Base-by-base conservation (phyloP, 2,797 vertebrate genomes). In the Smutsia temminckii region DNA sequence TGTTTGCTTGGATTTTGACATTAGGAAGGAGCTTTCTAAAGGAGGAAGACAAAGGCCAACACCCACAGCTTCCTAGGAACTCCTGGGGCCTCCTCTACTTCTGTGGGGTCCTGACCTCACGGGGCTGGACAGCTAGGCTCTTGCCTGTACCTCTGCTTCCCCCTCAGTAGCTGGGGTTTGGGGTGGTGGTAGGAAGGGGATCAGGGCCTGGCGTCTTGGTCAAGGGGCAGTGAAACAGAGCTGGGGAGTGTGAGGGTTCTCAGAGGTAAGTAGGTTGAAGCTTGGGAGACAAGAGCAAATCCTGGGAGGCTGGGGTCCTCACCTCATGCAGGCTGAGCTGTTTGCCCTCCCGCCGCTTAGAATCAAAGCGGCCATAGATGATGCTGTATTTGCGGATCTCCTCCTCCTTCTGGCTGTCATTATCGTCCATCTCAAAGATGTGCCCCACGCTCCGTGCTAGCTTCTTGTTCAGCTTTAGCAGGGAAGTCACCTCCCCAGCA, bases 281-380 rank as follows among this genome's bases (percentile, higher is more conserved):
- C 55, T 32, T 4, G 6, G 16, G 55, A 77, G 13, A 18, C 40
- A 53, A 51, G 7, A 32, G 27, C 18, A 21, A 46, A 72, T 20
- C 27, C 42, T 6, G 59, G 51, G 40, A 83, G n/a, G 46, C 75
- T 0, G 17, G 1, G 2, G 3, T 18, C 84, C 98, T 99, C 98
- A 99, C 99, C 99, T 99, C 99, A 1, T 99, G 99, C 94, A 99
- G 98, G 27, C 99, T 99, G 89, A 99, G 99, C 98, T 99, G 99
- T 97, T 99, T 99, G 98, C 99, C 99, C 97, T 99, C 99, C 0
- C 99, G 98, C 97, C 99, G 98, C 98, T 99, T 99, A n/a, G 99
- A 99, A 97, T 99, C 99, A 14, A 99, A 99, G 8, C 99, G 99
- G 68, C 99, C 99, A 0, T 99, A 99, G 97, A 99, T 99, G 46